Evolutionary conservation across 1,140 invertebrate species (phyloP).

Genomic region (Daktulosphaira vitifoliae): DNA sequence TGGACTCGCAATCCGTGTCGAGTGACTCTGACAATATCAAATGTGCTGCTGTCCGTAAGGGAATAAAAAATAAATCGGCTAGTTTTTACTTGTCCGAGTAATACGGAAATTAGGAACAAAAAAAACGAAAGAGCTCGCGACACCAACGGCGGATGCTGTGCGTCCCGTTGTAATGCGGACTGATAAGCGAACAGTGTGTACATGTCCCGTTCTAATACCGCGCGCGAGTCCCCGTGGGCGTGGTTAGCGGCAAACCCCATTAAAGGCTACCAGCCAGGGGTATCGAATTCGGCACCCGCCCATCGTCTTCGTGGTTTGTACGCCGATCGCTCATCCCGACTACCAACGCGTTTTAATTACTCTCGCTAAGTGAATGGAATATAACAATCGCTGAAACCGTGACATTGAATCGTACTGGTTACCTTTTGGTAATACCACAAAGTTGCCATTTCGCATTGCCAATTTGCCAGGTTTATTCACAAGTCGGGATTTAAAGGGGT

Average conservation of each 20-base stretch:
- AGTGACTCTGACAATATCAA: neutral
- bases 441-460: no score
- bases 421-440: no score
- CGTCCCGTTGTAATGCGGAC: conserved; percentile 23
- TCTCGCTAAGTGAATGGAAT: neutral
- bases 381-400: neutral
- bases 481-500: no score
- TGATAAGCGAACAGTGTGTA: conserved; percentile 16
- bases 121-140: neutral
- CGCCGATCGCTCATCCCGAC: neutral
- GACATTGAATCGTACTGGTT: neutral
- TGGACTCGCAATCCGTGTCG: neutral
- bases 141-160: neutral
- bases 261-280: neutral
- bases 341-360: neutral
- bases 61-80: no score
- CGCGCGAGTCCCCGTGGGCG: conserved; percentile 22
- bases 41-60: no score
- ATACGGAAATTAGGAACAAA: no score
- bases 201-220: neutral
- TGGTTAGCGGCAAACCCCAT: conserved; percentile 1
- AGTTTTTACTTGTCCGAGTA: no score
- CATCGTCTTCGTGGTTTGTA: neutral
- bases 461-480: no score
- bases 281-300: conserved; percentile 8